Base-by-base conservation (phyloP, 1,140 invertebrate genomes). In the Notospermus geniculatus region DNA sequence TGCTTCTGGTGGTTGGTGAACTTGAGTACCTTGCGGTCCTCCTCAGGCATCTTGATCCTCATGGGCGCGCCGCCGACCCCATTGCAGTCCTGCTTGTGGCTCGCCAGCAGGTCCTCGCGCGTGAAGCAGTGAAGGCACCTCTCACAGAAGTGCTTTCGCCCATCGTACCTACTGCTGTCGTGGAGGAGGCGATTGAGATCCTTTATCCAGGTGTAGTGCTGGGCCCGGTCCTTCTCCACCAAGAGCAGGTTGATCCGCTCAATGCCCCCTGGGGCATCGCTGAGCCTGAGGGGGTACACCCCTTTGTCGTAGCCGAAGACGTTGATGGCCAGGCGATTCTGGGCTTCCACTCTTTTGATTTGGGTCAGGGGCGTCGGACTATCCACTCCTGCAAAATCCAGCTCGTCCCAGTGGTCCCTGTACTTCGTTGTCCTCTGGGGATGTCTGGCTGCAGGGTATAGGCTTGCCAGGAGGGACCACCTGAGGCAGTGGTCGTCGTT, bases 81-180 rank as follows among this genome's bases (percentile, higher is more conserved):
- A 25, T 54, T 36, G 32, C 64, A 63, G 19, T 66, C 66, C 50
- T 53, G 57, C 57, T 66, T 67, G 54, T 67, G 62, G 15, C 45
- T 56, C 27, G 63, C 61, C 52, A 69, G 55, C 5, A 63, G 60
- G 53, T 66, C 54, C 43, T 58, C 46, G 22, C 66, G 45, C 7
- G 58, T n/a, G 22, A 43, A 55, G 19, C 54, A 46, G 15, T 69
- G 67, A n/a, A 66, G 60, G 52, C 59, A 69, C 22, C 52, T n/a
- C 59, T 66, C 64, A 28, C 67, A 64, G 60, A 65, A 63, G 53
- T 62, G 53, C 27, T 65, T 68, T 1, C 54, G 28, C 43, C 36
- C 43, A 13, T 54, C n/a, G n/a, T 61, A n/a, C 2, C 43, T 62
- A 23, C 4, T 52, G 32, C 60, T 19, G 15, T 56, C 22, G 23